These are phyloP conservation scores for Agrenia bidenticulata DNA, from an alignment of 2,888 invertebrate genomes.

Conservation along the genomic window DNA sequence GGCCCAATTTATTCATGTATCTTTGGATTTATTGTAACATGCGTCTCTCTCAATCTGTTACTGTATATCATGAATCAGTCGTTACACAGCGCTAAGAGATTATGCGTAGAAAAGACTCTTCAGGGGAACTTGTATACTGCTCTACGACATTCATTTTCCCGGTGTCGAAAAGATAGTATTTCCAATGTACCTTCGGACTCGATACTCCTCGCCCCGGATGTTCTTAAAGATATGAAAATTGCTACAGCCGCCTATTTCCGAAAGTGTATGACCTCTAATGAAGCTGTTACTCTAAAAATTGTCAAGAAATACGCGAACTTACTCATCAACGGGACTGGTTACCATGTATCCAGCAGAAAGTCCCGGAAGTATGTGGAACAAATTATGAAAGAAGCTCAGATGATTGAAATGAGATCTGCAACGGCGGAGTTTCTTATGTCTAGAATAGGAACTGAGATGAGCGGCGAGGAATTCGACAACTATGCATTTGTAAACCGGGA, in stretches of 20 bases:
- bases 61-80: too few species aligned
- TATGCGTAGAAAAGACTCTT: neutral
- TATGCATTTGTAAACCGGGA: conserved; percentile 29
- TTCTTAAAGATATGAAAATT: conserved; percentile 31
- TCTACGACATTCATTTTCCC: neutral
- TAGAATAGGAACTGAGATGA: conserved; percentile 32
- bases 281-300: conserved; percentile 25
- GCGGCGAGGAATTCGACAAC: conserved; percentile 28
- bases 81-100: too few species aligned
- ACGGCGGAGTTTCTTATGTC: conserved; percentile 26
- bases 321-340: conserved; percentile 30
- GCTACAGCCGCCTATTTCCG: conserved; percentile 16
- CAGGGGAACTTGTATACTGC: neutral
- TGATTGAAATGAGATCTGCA: conserved; percentile 30
- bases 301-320: conserved; percentile 29
- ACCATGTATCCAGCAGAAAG: conserved; percentile 21
- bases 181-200: conserved; percentile 16
- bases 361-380: conserved; percentile 11
- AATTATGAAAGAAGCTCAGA: conserved; percentile 14
- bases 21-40: conserved; percentile 34
- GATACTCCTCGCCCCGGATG: too few species aligned
- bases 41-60: conserved; percentile 34
- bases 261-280: conserved; percentile 9
- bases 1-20: conserved; percentile 32
- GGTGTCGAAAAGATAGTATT: neutral